Percentiles rank a stretch among this genome's conserved stretches.
phyloP scores from a whole-genome alignment of 2,888 invertebrate genomes.

The Andrena flavipes region DNA sequence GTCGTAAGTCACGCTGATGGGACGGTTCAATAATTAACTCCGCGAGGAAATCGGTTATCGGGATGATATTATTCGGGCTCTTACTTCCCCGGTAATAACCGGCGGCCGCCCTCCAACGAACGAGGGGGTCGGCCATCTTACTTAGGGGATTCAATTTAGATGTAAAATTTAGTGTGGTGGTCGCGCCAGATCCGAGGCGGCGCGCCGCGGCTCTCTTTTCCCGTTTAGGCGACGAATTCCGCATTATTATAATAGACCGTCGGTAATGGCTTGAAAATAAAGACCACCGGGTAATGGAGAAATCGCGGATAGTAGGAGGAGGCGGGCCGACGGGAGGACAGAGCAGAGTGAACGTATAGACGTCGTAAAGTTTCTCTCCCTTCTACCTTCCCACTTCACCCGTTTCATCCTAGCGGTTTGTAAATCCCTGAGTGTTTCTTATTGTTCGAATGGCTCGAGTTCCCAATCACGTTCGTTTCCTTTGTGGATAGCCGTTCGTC shows the following conservation, averaged over 20 bases:
- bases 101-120: conserved; percentile 51
- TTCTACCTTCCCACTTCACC: neutral
- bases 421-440: conserved; percentile 43
- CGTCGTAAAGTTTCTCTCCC: conserved; percentile 39
- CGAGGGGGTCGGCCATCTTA: conserved; percentile 64
- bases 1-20: conserved; percentile 78
- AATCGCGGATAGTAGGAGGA: conserved; percentile 22
- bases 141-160: conserved; percentile 79
- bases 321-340: neutral
- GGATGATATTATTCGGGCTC: conserved; percentile 76
- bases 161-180: conserved; percentile 74
- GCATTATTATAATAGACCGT: conserved; percentile 72
- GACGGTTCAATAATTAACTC: conserved; percentile 83
- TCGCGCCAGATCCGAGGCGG: conserved; percentile 36
- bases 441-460: conserved; percentile 19
- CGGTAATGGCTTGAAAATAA: conserved; percentile 74
- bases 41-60: conserved; percentile 80
- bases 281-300: conserved; percentile 60
- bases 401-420: conserved; percentile 25
- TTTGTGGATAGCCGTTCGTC: neutral
- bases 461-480: conserved; percentile 15
- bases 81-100: conserved; percentile 71
- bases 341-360: conserved; percentile 29
- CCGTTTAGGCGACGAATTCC: conserved; percentile 60
- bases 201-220: conserved; percentile 30